Evolutionary conservation across 2,113 vertebrate genomes (phyloP).

Genomic region (Oplegnathus fasciatus): DNA sequence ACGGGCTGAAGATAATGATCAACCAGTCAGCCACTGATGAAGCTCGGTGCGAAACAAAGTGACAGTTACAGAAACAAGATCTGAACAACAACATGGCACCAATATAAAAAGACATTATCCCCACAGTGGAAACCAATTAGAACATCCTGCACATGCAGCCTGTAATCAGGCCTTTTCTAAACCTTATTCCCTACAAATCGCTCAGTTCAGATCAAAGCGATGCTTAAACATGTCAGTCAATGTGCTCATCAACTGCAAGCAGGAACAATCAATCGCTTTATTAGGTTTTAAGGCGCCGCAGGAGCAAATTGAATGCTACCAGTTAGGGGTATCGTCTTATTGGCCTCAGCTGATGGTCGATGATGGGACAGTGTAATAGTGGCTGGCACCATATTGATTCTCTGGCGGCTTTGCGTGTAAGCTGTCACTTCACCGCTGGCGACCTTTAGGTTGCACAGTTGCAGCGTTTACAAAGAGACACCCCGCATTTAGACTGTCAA

Average conservation of each 20-base stretch:
- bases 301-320: conserved; percentile 90
- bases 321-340: conserved; percentile 84
- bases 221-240: conserved; percentile 87
- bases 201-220: conserved; percentile 82
- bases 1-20: not conserved
- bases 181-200: conserved; percentile 51
- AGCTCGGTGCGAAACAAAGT: not conserved
- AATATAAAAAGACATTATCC: not conserved
- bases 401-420: conserved; percentile 67
- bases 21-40: not conserved
- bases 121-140: conserved; percentile 19
- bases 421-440: conserved; percentile 78
- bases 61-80: not conserved
- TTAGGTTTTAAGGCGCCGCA: conserved; percentile 84
- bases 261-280: conserved; percentile 91
- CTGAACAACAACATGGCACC: not conserved
- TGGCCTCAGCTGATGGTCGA: conserved; percentile 82
- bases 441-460: conserved; percentile 69
- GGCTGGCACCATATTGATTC: conserved; percentile 78
- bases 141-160: conserved; percentile 19
- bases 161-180: conserved; percentile 41
- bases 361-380: conserved; percentile 80
- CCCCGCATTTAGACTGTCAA: conserved; percentile 59
- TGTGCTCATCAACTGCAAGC: conserved; percentile 90
- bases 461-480: conserved; percentile 57